Evolutionary conservation across 2,797 vertebrate genomes (phyloP).

Genomic region (Buphagus erythrorhynchus): DNA sequence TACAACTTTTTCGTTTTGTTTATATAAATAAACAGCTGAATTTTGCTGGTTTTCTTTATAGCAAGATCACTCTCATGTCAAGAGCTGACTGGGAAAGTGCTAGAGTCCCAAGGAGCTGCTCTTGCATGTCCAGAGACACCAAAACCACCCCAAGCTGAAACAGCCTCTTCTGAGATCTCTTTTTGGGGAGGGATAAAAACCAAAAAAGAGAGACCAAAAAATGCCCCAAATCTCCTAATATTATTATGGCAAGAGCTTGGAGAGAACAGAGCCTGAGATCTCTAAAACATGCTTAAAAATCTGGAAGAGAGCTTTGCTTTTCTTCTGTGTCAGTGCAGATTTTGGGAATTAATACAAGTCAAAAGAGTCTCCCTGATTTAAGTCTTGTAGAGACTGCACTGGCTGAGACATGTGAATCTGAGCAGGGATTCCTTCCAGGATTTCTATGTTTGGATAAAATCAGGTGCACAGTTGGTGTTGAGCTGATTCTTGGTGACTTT

Average conservation of each 20-base stretch:
- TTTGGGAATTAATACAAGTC: neutral
- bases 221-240: fast-evolving
- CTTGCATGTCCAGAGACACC: neutral
- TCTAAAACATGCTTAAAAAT: neutral
- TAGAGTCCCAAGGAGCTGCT: neutral
- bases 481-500: neutral
- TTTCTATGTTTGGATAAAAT: neutral
- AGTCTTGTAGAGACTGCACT: neutral
- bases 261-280: neutral
- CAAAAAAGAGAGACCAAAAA: neutral
- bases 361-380: neutral
- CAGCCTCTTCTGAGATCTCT: neutral
- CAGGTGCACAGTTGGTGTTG: fast-evolving
- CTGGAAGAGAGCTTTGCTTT: neutral
- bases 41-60: neutral
- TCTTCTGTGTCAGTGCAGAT: neutral
- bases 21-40: neutral
- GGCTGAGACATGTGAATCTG: neutral
- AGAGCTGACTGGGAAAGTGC: neutral
- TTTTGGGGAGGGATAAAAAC: too few species aligned
- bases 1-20: neutral
- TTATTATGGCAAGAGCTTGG: neutral
- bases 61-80: neutral
- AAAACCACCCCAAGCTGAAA: neutral
- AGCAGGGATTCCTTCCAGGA: neutral